phyloP scores from a whole-genome alignment of 2,113 vertebrate species.

The Asarcornis scutulata region DNA sequence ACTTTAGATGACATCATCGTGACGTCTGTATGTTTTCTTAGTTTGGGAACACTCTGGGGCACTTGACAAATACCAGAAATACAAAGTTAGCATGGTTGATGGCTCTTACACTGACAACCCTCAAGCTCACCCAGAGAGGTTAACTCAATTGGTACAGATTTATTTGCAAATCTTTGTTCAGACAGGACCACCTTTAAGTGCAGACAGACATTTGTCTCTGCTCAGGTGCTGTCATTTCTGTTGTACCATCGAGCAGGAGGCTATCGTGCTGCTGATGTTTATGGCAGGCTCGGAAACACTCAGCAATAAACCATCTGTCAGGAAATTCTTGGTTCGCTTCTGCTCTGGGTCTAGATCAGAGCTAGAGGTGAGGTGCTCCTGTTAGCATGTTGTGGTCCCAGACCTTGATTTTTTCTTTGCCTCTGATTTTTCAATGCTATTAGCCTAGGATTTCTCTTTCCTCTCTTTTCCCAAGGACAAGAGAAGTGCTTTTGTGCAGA shows the following conservation, averaged over 20 bases:
- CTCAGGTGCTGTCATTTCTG: not conserved
- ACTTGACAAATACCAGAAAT: not conserved
- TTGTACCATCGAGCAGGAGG: not conserved
- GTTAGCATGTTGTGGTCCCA: not conserved
- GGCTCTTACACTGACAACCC: not conserved
- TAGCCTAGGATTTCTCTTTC: not conserved
- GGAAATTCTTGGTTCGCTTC: not conserved
- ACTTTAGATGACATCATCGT: not conserved
- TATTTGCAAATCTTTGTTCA: not conserved
- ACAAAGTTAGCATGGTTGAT: not conserved
- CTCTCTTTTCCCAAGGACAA: not conserved
- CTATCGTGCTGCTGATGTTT: not conserved
- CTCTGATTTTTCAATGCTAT: not conserved
- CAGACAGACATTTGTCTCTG: not conserved
- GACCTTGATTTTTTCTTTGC: not conserved
- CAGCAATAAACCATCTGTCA: not conserved
- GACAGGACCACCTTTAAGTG: not conserved
- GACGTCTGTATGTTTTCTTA: not conserved
- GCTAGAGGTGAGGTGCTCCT: not conserved
- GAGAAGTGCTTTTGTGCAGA: not conserved
- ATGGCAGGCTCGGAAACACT: not conserved
- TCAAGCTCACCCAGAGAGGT: not conserved
- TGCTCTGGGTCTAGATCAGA: not conserved
- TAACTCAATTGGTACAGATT: not conserved
- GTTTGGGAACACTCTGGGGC: not conserved